phyloP scores from a whole-genome alignment of 2,113 vertebrate species.

The Crotalus horridus region DNA sequence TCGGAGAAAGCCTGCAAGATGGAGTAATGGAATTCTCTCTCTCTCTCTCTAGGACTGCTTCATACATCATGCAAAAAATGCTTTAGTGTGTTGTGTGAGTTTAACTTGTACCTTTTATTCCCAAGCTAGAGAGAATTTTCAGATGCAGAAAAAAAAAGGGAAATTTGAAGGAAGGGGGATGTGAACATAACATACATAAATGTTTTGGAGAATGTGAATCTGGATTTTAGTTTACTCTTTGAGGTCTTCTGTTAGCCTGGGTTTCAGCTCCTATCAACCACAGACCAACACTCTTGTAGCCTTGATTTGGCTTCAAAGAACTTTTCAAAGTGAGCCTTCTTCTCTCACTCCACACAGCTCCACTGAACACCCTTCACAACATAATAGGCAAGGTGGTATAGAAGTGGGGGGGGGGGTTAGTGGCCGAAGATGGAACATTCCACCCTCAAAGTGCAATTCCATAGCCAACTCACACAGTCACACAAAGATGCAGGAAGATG shows the following conservation, averaged over 20 bases:
- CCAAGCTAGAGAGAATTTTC: neutral
- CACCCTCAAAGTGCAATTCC: constrained; percentile 43
- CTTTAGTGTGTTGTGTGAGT: neutral
- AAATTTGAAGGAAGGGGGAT: neutral
- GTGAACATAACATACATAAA: neutral
- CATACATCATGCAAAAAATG: neutral
- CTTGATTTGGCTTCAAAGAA: neutral
- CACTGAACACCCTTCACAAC: constrained; percentile 14
- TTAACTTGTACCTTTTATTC: neutral
- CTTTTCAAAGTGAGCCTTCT: neutral
- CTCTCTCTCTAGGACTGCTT: neutral
- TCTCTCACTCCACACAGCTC: neutral
- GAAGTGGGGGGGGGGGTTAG: constrained; percentile 27
- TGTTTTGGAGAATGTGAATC: neutral
- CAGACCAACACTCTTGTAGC: neutral
- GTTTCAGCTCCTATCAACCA: neutral
- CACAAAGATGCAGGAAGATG: constrained; percentile 52
- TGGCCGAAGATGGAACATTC: constrained; percentile 60
- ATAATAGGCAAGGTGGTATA: constrained; percentile 46
- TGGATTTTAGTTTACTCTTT: neutral
- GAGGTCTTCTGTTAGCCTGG: neutral
- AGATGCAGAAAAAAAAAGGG: neutral
- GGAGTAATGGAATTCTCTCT: neutral
- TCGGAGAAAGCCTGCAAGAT: neutral
- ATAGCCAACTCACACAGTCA: constrained; percentile 63